Percentiles rank a stretch among this genome's conserved stretches.
Conservation (phyloP, 2,797 vertebrate species). For the Danio albolineatus region DNA sequence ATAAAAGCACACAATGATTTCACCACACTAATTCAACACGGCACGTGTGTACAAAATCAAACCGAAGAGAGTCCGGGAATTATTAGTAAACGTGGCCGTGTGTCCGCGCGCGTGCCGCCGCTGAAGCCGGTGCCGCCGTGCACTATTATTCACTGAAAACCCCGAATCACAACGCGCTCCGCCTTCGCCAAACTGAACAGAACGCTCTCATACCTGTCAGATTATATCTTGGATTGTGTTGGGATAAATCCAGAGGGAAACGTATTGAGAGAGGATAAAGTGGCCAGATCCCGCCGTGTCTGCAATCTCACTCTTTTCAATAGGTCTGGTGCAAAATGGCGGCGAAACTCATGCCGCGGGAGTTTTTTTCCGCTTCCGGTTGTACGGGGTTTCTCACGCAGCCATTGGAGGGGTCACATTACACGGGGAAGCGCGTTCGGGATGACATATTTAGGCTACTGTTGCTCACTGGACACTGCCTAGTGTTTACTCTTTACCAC, state of each 20-base stretch:
- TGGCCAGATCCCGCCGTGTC: conserved; percentile 84
- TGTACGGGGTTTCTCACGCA: conserved; percentile 89
- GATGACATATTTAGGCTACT: neutral
- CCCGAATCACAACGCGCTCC: conserved; percentile 61
- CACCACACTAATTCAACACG: neutral
- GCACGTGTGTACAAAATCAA: neutral
- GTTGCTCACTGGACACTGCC: neutral
- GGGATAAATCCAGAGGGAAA: conserved; percentile 80
- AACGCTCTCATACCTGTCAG: conserved; percentile 82
- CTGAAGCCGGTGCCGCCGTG: conserved; percentile 87
- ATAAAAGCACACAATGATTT: neutral
- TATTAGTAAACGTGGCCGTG: conserved; percentile 13
- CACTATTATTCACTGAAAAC: conserved; percentile 78
- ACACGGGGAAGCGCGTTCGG: neutral
- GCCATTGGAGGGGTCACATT: conserved; percentile 79
- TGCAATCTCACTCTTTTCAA: conserved; percentile 91
- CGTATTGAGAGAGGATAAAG: conserved; percentile 80
- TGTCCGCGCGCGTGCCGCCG: conserved; percentile 82
- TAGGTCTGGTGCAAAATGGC: conserved; percentile 96
- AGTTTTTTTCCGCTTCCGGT: conserved; percentile 82
- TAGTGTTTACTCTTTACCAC: neutral
- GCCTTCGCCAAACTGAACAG: conserved; percentile 63
- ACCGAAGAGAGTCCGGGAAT: conserved; percentile 1
- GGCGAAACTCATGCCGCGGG: conserved; percentile 95
- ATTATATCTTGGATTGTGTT: conserved; percentile 77